phyloP scores from a whole-genome alignment of 2,888 invertebrate genomes.

The Zeuzera pyrina region DNA sequence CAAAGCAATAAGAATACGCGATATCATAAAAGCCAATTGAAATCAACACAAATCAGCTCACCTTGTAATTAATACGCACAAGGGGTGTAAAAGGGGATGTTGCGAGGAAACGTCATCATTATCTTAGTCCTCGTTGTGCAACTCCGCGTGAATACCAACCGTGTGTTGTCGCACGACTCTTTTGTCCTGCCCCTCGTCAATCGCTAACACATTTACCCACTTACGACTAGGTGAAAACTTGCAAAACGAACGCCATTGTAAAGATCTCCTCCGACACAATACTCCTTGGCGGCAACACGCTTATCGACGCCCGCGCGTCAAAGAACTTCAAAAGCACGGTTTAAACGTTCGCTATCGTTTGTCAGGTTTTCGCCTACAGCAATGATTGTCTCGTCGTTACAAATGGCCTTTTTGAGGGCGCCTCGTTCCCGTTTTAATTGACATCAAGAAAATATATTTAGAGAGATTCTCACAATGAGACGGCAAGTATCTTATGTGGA shows the following conservation, averaged over 20 bases:
- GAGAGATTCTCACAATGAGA: slow-evolving; percentile 20
- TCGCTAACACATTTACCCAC: slow-evolving; percentile 70
- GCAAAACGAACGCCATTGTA: slow-evolving; percentile 61
- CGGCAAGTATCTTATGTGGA: too few relatives aligned
- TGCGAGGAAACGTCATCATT: slow-evolving; percentile 46
- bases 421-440: slow-evolving; percentile 48
- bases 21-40: slow-evolving; percentile 1
- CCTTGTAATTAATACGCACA: slow-evolving; percentile 33
- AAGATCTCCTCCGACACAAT: slow-evolving; percentile 36
- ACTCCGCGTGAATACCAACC: slow-evolving; percentile 26
- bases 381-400: slow-evolving; percentile 50
- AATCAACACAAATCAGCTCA: slow-evolving; percentile 4
- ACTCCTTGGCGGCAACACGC: slow-evolving; percentile 35
- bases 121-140: slow-evolving; percentile 45
- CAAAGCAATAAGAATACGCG: background rate
- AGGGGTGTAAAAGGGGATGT: slow-evolving; percentile 23
- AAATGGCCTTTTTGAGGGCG: slow-evolving; percentile 58
- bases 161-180: slow-evolving; percentile 21
- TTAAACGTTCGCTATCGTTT: slow-evolving; percentile 63
- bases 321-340: slow-evolving; percentile 68
- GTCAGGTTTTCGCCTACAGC: slow-evolving; percentile 56
- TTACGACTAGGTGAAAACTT: slow-evolving; percentile 65
- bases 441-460: slow-evolving; percentile 19
- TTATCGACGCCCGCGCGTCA: slow-evolving; percentile 61
- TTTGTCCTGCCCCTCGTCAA: slow-evolving; percentile 50